phyloP scores from a whole-genome alignment of 2,113 vertebrate species.

The Sapajus apella region DNA sequence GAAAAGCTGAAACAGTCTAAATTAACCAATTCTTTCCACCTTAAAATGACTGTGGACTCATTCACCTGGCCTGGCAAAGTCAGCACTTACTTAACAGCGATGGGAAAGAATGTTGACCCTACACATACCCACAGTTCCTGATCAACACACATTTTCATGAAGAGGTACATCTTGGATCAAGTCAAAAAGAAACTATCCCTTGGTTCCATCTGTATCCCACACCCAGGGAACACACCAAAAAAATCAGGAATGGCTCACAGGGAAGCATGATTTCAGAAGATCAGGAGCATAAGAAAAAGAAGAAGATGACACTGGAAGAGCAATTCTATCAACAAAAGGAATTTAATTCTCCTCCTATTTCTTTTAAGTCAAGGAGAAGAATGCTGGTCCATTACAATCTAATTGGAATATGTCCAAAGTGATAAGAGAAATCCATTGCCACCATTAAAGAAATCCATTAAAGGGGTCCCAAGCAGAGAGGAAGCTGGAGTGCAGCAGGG shows the following conservation, averaged over 20 bases:
- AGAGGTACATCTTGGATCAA: background rate
- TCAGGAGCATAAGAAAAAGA: background rate
- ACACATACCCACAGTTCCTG: fast-evolving
- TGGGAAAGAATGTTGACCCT: background rate
- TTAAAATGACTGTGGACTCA: background rate
- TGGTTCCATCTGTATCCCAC: background rate
- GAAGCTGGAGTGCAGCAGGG: background rate
- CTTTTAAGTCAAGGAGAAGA: background rate
- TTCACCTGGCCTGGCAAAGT: background rate
- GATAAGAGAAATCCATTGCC: background rate
- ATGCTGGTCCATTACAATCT: background rate
- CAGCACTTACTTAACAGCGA: background rate
- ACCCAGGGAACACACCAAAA: background rate
- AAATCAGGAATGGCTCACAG: background rate
- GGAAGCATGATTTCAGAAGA: background rate
- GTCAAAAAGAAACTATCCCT: background rate
- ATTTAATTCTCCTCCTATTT: background rate
- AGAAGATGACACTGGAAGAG: background rate
- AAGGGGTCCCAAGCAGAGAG: background rate
- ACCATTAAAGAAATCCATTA: background rate
- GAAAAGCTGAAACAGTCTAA: background rate
- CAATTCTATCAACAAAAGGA: background rate
- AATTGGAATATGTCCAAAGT: background rate
- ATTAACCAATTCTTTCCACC: background rate
- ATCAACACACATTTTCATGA: background rate